These are phyloP conservation scores for Drosophila pseudoananassae DNA, from an alignment of 1,140 invertebrate genomes.

Conservation along the genomic window DNA sequence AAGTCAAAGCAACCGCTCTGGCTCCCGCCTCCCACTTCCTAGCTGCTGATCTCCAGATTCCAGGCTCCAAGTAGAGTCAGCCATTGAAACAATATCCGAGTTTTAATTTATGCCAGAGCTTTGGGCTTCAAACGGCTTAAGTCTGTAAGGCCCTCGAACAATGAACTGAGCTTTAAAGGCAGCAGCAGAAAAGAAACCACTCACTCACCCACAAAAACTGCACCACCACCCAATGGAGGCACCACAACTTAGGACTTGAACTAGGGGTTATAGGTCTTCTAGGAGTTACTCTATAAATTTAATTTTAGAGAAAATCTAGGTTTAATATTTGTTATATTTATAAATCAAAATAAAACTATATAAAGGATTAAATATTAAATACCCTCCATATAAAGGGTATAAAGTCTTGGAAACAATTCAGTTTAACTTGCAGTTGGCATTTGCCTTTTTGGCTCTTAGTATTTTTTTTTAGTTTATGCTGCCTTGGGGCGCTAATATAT, in stretches of 20 bases:
- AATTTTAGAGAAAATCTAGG: too few relatives aligned
- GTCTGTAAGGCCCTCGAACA: constrained; percentile 27
- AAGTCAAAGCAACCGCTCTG: constrained; percentile 38
- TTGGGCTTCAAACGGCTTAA: constrained; percentile 33
- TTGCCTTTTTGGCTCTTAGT: constrained; percentile 15
- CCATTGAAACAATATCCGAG: constrained; percentile 49
- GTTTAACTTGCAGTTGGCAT: background rate
- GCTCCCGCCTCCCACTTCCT: background rate
- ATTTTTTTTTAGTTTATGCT: constrained; percentile 6
- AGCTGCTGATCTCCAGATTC: constrained; percentile 26
- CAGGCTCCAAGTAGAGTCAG: constrained; percentile 39
- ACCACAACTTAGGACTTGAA: constrained; percentile 7
- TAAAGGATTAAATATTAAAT: too few relatives aligned
- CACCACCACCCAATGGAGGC: background rate
- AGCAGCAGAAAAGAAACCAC: constrained; percentile 25
- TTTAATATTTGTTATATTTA: too few relatives aligned
- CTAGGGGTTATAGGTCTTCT: background rate
- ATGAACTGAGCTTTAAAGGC: constrained; percentile 26
- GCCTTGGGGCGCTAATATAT: constrained; percentile 51
- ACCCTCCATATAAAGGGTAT: background rate
- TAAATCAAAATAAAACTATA: too few relatives aligned
- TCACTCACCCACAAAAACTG: constrained; percentile 7
- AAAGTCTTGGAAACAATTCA: background rate
- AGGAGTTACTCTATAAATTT: constrained; percentile 3
- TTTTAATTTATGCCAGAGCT: constrained; percentile 58